phyloP scores from a whole-genome alignment of 2,797 vertebrate genomes.

The Acanthis flammea region DNA sequence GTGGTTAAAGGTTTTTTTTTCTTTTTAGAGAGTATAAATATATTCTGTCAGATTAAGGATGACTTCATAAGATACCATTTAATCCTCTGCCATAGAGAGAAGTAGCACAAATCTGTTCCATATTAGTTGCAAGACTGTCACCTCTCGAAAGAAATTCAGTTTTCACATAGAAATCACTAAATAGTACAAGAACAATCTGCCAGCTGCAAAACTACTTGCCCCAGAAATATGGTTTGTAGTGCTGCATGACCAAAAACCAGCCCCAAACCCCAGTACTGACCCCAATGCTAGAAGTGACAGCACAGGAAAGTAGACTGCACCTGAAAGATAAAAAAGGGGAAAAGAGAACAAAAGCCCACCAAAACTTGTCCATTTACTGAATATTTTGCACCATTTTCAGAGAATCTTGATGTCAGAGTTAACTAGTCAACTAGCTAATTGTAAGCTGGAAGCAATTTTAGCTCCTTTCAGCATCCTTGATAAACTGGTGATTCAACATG shows the following conservation, averaged over 20 bases:
- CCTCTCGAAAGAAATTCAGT: neutral
- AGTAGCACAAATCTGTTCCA: neutral
- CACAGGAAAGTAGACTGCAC: neutral
- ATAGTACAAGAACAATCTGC: neutral
- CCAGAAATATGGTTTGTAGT: neutral
- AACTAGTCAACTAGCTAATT: constrained; percentile 31
- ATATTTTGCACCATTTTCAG: neutral
- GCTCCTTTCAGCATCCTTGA: constrained; percentile 15
- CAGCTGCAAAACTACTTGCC: neutral
- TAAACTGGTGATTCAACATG: constrained; percentile 38
- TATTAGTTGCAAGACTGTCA: neutral
- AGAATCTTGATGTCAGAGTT: neutral
- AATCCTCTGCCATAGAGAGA: neutral
- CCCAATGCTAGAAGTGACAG: neutral
- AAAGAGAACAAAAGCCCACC: neutral
- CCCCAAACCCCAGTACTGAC: neutral
- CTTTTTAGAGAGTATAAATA: neutral
- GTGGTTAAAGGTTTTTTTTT: neutral
- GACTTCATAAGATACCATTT: neutral
- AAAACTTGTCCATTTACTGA: neutral
- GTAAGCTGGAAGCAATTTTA: constrained; percentile 46
- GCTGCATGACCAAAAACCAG: neutral
- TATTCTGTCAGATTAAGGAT: neutral
- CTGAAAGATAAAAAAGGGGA: neutral
- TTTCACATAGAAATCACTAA: neutral